A percentile compares a stretch with the other conserved stretches of the same genome.
Evolutionary conservation across 2,888 invertebrate genomes (phyloP).

Genomic region (Limnephilus rhombicus): DNA sequence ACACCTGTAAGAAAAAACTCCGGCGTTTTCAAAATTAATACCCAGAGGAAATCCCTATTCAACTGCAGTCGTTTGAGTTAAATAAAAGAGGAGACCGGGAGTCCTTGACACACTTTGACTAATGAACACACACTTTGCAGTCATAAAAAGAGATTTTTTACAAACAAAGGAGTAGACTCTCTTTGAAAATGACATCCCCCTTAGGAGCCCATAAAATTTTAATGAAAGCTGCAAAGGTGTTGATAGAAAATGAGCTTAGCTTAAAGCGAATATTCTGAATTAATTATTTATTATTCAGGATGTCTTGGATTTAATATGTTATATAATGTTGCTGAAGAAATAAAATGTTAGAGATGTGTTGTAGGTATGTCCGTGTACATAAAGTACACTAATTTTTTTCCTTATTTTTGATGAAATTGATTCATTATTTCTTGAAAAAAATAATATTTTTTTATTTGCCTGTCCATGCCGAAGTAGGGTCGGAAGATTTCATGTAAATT

Average conservation of each 20-base stretch:
- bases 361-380: no score
- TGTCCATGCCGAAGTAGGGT: no score
- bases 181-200: neutral
- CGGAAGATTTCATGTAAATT: no score
- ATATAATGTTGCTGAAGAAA: no score
- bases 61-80: neutral
- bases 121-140: constrained; percentile 39
- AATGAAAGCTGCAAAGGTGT: no score
- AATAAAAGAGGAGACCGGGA: neutral
- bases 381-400: no score
- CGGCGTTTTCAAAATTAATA: neutral
- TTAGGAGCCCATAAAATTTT: neutral
- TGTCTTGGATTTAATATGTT: no score
- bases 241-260: neutral
- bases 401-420: no score
- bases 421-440: no score
- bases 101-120: constrained; percentile 34
- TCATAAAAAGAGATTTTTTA: neutral
- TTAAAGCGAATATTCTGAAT: neutral
- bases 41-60: neutral
- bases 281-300: neutral
- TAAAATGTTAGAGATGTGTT: no score
- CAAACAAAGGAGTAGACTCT: neutral
- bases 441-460: no score
- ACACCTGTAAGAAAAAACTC: neutral